A percentile compares a stretch with the other conserved stretches of the same genome.
phyloP scores from a whole-genome alignment of 2,888 invertebrate genomes.

The Conus canariensis region DNA sequence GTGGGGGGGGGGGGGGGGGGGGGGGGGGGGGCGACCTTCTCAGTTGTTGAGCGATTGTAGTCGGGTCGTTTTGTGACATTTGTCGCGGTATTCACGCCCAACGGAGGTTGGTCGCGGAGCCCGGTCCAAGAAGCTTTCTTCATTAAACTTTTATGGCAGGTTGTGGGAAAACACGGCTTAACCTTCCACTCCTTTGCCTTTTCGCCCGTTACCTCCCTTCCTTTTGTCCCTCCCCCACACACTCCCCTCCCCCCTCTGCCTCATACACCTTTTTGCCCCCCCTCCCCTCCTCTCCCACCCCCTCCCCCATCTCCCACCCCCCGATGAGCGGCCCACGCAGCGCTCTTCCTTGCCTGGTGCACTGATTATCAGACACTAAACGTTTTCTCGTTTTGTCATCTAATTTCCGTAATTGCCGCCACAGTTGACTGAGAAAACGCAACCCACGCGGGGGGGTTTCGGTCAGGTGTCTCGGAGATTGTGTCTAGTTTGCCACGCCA shows the following conservation, averaged over 20 bases:
- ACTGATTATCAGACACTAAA: slow-evolving; percentile 32
- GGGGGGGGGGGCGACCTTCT: neutral
- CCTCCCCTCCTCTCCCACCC: neutral
- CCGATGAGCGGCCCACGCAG: neutral
- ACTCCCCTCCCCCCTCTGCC: neutral
- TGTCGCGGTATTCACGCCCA: slow-evolving; percentile 29
- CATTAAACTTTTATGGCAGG: slow-evolving; percentile 34
- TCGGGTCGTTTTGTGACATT: slow-evolving; percentile 31
- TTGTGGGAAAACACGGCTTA: slow-evolving; percentile 17
- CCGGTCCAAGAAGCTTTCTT: slow-evolving; percentile 34
- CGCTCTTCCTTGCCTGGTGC: slow-evolving; percentile 1
- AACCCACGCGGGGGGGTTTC: neutral
- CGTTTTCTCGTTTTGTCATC: slow-evolving; percentile 30
- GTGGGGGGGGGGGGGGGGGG: no score
- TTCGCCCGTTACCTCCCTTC: no score
- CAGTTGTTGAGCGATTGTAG: neutral
- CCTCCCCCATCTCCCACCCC: neutral
- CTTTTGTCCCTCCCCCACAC: neutral
- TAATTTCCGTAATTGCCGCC: slow-evolving; percentile 41
- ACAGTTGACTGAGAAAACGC: slow-evolving; percentile 23
- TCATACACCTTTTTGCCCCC: no score
- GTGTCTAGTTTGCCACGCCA: neutral
- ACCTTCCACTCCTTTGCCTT: neutral
- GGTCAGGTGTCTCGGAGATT: slow-evolving; percentile 22
- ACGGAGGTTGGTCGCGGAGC: neutral